Evolutionary conservation across 2,888 invertebrate genomes (phyloP), one percentile per base, ranked within the genome.

Genomic region (Morpho deidamia): DNA sequence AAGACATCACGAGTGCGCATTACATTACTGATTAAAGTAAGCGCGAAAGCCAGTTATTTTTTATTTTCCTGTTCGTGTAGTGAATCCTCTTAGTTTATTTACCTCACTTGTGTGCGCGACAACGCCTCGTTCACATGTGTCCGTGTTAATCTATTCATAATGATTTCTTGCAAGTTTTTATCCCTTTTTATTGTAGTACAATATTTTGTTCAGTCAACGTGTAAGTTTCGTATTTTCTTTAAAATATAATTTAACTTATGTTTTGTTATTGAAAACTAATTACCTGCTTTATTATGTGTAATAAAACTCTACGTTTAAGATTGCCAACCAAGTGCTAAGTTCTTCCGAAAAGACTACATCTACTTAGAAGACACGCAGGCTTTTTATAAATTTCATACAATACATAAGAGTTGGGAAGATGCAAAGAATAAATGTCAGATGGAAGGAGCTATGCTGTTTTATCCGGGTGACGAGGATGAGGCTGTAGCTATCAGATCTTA

Each of bases 351-450:
- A 37, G 84, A 85, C 62, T 86, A 84, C 60, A 70, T 51, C 7
- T 84, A 68, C 55, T 45, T 82, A 51, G 70, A 75, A 11, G 58
- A 55, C 0, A 64, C 71, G 7, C 48, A 70, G 7, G 72, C 74
- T 54, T 86, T 84, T 53, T 86, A 84, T 65, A 86, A 86, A 65
- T 67, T 83, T 23, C 80, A 84, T 47, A 79, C 78, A 0, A 45
- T 75, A 11, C 69, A 69, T 3, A 73, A 67, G 53, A 65, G 62
- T 7, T 86, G 83, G 83, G 41, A 63, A 7, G 73, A 76, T 0
- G 83, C 83, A 0, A 77, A 74, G 56, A 65, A 56, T 4, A 61
- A 58, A 11, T 86, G 85, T 55, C 67, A 65, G 0, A 35, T 65
- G 23, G 84, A 85, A 64, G 83, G 83, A 0, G 76, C 80, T 0